These are phyloP conservation scores for Mercenaria mercenaria DNA, from an alignment of 1,140 invertebrate genomes.

Conservation along the genomic window DNA sequence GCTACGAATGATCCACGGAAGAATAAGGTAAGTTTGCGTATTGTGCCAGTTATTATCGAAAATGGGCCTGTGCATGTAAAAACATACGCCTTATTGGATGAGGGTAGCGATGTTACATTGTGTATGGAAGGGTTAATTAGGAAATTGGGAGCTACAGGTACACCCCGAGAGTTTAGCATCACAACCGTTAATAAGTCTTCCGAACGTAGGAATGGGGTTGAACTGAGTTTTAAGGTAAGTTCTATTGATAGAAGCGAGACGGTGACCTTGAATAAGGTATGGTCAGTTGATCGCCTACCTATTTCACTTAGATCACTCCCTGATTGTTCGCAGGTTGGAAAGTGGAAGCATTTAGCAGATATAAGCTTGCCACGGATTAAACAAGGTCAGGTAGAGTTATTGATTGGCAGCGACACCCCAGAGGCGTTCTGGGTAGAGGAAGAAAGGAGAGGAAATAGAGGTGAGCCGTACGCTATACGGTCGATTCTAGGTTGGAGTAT, in stretches of 20 bases:
- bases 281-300: slow-evolving; percentile 1
- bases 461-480: neutral
- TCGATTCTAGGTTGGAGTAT: neutral
- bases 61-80: neutral
- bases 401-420: slow-evolving; percentile 34
- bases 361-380: slow-evolving; percentile 4
- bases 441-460: neutral
- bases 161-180: slow-evolving; percentile 29
- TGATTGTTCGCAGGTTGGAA: neutral
- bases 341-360: slow-evolving; percentile 24
- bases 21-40: slow-evolving; percentile 32
- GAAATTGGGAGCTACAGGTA: slow-evolving; percentile 18
- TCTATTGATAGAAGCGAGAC: slow-evolving; percentile 21
- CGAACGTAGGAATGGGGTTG: neutral
- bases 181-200: slow-evolving; percentile 28
- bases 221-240: slow-evolving; percentile 15
- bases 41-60: neutral
- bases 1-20: neutral
- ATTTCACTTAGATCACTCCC: slow-evolving; percentile 12
- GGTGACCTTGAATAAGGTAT: slow-evolving; percentile 19
- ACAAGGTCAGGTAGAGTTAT: neutral
- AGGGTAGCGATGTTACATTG: slow-evolving; percentile 43
- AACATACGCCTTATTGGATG: slow-evolving; percentile 46
- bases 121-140: neutral
- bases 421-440: slow-evolving; percentile 46